Conservation (phyloP, 2,888 invertebrate genomes). For the Penaeus monodon region DNA sequence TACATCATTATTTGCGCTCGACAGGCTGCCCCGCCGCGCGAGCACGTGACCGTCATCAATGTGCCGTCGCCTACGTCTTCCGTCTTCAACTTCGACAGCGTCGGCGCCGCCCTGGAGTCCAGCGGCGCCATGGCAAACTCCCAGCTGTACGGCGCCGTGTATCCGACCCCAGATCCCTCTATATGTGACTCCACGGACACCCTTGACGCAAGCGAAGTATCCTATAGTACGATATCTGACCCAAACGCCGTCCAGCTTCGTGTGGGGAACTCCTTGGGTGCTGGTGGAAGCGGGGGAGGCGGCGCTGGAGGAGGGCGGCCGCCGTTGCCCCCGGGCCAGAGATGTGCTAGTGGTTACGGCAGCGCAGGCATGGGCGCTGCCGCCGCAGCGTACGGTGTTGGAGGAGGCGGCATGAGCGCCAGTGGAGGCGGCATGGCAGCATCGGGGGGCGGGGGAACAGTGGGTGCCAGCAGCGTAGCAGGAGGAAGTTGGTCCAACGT, state of each 20-base stretch:
- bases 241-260: conserved; percentile 55
- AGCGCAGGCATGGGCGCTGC: background rate
- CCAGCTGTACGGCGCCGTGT: conserved; percentile 46
- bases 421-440: conserved; percentile 1
- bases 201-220: conserved; percentile 7
- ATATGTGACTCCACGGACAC: conserved; percentile 24
- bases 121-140: conserved; percentile 59
- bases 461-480: conserved; percentile 10
- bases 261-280: conserved; percentile 60
- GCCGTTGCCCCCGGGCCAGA: conserved; percentile 32
- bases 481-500: conserved; percentile 30
- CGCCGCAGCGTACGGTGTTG: conserved; percentile 11
- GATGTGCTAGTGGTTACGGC: conserved; percentile 35
- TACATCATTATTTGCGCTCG: background rate
- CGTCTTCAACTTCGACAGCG: conserved; percentile 62
- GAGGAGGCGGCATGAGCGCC: conserved; percentile 16
- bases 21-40: conserved; percentile 37
- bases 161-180: conserved; percentile 30
- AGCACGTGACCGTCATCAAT: conserved; percentile 64
- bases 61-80: conserved; percentile 51
- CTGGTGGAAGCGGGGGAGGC: conserved; percentile 37
- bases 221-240: conserved; percentile 22
- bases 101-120: conserved; percentile 57
- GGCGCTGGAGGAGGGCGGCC: conserved; percentile 30
- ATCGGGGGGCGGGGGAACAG: background rate